These are phyloP conservation scores for Barnardius zonarius DNA, from an alignment of 2,113 vertebrate species.

Conservation along the genomic window DNA sequence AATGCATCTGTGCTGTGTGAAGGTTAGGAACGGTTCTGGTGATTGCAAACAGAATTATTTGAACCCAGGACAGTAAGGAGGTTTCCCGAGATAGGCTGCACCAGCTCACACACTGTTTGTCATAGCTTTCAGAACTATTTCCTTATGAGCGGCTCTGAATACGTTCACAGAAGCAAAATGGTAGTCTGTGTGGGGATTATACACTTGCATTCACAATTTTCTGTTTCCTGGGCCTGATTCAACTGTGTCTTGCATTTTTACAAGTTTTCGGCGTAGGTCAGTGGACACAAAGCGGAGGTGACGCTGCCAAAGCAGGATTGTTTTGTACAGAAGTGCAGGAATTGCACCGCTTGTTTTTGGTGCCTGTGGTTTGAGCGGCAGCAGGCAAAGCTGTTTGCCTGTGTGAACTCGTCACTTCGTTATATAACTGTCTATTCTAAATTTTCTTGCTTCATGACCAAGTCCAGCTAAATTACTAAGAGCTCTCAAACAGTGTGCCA, in stretches of 20 bases:
- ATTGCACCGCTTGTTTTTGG: not conserved
- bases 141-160: not conserved
- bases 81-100: not conserved
- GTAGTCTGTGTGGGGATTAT: not conserved
- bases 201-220: not conserved
- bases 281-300: not conserved
- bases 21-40: not conserved
- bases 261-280: accelerated
- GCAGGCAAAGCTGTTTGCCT: not conserved
- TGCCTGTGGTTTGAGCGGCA: not conserved
- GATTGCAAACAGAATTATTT: not conserved
- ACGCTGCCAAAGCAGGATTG: accelerated
- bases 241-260: not conserved
- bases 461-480: not conserved
- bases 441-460: not conserved
- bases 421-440: not conserved
- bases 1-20: not conserved
- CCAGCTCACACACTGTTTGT: not conserved
- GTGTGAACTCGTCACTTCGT: not conserved
- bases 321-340: not conserved
- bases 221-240: not conserved
- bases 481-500: not conserved
- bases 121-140: not conserved
- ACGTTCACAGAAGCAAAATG: not conserved
- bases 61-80: not conserved